Conservation (phyloP, 2,797 vertebrate species). For the Diplodus puntazzo region DNA sequence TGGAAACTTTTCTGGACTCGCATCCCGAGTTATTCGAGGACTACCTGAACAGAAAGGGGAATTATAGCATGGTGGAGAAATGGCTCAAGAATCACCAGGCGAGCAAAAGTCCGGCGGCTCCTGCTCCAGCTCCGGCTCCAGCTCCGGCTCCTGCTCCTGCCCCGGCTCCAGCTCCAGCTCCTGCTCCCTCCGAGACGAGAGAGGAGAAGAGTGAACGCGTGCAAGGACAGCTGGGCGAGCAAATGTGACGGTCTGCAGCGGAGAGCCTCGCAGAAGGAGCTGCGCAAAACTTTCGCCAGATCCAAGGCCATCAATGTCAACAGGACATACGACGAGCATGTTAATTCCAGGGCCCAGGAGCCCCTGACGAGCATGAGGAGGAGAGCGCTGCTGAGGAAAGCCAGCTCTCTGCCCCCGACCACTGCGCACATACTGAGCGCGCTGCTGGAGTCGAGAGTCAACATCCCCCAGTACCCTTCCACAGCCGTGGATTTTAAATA, state of each 20-base stretch:
- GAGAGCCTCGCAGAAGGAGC: constrained; percentile 94
- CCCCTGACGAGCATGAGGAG: constrained; percentile 95
- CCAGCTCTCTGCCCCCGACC: constrained; percentile 96
- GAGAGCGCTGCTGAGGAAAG: constrained; percentile 95
- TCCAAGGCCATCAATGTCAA: constrained; percentile 97
- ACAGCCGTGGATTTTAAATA: constrained; percentile 97
- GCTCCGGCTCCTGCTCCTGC: constrained; percentile 31
- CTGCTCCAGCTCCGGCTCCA: background rate
- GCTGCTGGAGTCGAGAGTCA: constrained; percentile 96
- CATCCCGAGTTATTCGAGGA: constrained; percentile 95
- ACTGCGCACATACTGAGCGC: constrained; percentile 97
- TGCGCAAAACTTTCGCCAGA: constrained; percentile 96
- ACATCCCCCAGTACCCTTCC: constrained; percentile 96
- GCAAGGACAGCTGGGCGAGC: constrained; percentile 87
- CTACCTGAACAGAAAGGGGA: constrained; percentile 93
- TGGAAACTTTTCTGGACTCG: constrained; percentile 97
- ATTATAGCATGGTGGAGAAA: constrained; percentile 92
- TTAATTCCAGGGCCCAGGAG: constrained; percentile 93
- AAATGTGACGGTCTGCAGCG: constrained; percentile 87
- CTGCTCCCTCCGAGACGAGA: constrained; percentile 54
- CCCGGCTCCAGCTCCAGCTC: constrained; percentile 7
- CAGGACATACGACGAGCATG: constrained; percentile 97
- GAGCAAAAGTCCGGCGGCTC: constrained; percentile 67
- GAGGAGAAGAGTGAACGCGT: constrained; percentile 77
- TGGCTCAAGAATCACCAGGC: constrained; percentile 91